Evolutionary conservation across 2,888 invertebrate species (phyloP), one percentile per base, ranked within the genome.

Genomic region (Prenolepis imparis): DNA sequence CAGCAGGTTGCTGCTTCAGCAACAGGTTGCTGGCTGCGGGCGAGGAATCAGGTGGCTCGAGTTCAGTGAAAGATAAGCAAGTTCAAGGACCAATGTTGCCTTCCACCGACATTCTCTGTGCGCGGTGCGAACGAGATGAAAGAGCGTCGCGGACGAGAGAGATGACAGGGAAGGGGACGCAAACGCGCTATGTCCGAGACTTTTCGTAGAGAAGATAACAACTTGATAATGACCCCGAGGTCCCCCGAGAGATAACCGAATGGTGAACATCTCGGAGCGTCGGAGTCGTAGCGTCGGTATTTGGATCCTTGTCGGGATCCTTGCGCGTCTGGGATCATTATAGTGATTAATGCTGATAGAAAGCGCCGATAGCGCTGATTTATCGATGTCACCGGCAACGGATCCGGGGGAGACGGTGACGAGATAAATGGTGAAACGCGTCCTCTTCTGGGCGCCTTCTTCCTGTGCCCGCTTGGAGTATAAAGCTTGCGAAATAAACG

Each of bases 291-390:
- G 88, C 84, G 89, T 84, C 88, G 90, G 90, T 92, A 93, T 93
- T 93, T 91, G 91, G 92, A 92, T 92, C 88, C 92, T 93, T 93
- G 93, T 93, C 92, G 88, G 85, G 88, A 82, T 86, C 28, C 28
- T 28, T 87, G 88, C 91, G 88, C 90, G 89, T 28, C 90, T 90
- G 87, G 91, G 91, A 94, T 94, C 94, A 94, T 94, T 94, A 94
- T 92, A 93, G 93, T 94, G 94, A 94, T 94, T 94, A 94, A 94
- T 94, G 94, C 92, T 92, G 94, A 94, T 94, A 93, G 92, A 90
- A 90, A 89, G 86, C 82, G 84, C 89, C 90, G 94, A 94, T 94
- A 94, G 90, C 88, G 92, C 92, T 94, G 94, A 94, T 94, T 94
- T 94, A 94, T 94, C 93, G 94, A 92, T 94, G 94, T 94, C 94